These are phyloP conservation scores for Misgurnus anguillicaudatus DNA, from an alignment of 2,113 vertebrate species.

Conservation along the genomic window DNA sequence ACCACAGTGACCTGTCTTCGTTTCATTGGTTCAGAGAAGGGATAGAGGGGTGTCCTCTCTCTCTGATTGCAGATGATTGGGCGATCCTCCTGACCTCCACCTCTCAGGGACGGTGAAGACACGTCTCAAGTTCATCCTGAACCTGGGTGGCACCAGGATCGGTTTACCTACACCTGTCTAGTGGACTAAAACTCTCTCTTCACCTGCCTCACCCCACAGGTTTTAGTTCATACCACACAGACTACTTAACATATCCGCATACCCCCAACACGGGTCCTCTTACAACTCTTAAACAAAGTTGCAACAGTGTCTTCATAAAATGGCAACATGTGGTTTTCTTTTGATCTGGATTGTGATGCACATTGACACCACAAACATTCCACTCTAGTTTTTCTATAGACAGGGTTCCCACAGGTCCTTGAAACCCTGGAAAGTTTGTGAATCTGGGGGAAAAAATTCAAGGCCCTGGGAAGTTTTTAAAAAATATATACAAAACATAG, in stretches of 20 bases:
- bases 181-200: conserved; percentile 54
- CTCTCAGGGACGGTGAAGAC: conserved; percentile 74
- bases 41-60: conserved; percentile 55
- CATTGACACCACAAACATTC: not conserved
- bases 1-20: conserved; percentile 65
- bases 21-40: conserved; percentile 59
- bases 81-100: conserved; percentile 71
- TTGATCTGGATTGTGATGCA: not conserved
- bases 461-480: no score
- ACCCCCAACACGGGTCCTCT: conserved; percentile 59
- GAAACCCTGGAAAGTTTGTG: no score
- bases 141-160: conserved; percentile 77
- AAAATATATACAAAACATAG: no score
- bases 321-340: not conserved
- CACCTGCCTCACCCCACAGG: conserved; percentile 67
- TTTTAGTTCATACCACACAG: conserved; percentile 55
- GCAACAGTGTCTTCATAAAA: conserved; percentile 59
- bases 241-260: conserved; percentile 67
- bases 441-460: no score
- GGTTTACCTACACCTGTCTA: conserved; percentile 78
- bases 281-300: conserved; percentile 65
- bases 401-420: no score
- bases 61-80: conserved; percentile 60
- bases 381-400: no score
- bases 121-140: conserved; percentile 78